These are phyloP conservation scores for Drosophila tripunctata DNA, from an alignment of 2,888 invertebrate genomes.

Conservation along the genomic window DNA sequence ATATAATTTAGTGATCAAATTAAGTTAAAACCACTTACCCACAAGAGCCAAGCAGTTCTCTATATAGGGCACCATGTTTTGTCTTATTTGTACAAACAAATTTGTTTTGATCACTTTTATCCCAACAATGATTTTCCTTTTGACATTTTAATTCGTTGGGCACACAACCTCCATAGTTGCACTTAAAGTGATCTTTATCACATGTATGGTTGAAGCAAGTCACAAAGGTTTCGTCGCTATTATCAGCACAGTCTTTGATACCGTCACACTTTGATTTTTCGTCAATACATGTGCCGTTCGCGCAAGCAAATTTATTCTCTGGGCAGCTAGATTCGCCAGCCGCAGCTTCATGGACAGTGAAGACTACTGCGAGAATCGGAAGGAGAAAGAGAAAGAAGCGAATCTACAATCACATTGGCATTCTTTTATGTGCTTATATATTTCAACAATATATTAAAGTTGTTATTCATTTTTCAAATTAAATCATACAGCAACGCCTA, in stretches of 20 bases:
- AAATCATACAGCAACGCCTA: too few relatives aligned
- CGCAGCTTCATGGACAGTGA: not conserved
- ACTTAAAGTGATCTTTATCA: constrained; percentile 2
- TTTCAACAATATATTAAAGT: too few relatives aligned
- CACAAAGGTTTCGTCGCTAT: constrained; percentile 33
- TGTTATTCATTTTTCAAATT: too few relatives aligned
- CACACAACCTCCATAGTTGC: constrained; percentile 50
- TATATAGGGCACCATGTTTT: accelerated
- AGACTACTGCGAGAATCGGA: not conserved
- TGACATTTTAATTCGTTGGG: not conserved
- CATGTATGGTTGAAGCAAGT: constrained; percentile 20
- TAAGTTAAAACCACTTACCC: constrained; percentile 19
- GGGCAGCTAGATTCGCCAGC: not conserved
- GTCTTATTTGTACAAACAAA: constrained; percentile 4
- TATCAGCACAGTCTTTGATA: constrained; percentile 17
- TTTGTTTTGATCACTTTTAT: constrained; percentile 40
- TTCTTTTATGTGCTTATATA: too few relatives aligned
- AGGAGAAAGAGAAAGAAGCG: not conserved
- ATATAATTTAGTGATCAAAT: too few relatives aligned
- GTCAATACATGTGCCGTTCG: not conserved
- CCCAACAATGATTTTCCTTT: constrained; percentile 14
- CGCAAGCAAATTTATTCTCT: not conserved
- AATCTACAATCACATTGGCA: too few relatives aligned
- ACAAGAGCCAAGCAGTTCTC: constrained; percentile 5
- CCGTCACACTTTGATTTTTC: constrained; percentile 23